These are phyloP conservation scores for Isaurus tuberculatus DNA, from an alignment of 92 coral and sea anemone genomes.

Conservation along the genomic window DNA sequence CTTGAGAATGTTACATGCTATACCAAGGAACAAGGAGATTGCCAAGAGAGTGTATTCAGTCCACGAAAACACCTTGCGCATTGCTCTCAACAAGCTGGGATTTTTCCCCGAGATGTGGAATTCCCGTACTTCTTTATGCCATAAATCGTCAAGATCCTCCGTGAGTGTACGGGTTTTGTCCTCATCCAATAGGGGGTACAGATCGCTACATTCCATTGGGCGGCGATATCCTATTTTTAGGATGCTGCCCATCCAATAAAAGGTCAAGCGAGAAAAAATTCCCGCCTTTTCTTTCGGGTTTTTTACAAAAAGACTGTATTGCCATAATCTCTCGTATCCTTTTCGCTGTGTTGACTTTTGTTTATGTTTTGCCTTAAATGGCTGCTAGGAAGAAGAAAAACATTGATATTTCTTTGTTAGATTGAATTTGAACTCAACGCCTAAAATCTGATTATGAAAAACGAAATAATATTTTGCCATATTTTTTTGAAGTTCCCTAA, in stretches of 20 bases:
- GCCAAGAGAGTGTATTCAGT: conserved; percentile 74
- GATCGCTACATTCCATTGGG: conserved; percentile 78
- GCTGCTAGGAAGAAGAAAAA: background rate
- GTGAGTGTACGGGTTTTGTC: conserved; percentile 80
- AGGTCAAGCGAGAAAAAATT: conserved; percentile 71
- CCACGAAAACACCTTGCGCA: conserved; percentile 78
- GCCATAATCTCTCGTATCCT: conserved; percentile 76
- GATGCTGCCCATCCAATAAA: conserved; percentile 81
- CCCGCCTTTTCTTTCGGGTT: conserved; percentile 94
- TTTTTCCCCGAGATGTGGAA: conserved; percentile 72
- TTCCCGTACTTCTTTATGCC: conserved; percentile 77
- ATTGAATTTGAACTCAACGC: background rate
- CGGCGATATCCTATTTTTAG: conserved; percentile 77
- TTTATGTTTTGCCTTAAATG: background rate
- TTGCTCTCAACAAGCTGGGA: conserved; percentile 77
- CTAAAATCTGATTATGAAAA: background rate
- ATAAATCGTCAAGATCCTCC: conserved; percentile 73
- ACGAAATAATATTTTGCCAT: too few relatives aligned
- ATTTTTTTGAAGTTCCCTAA: too few relatives aligned
- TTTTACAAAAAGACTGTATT: conserved; percentile 84
- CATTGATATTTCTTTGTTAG: background rate
- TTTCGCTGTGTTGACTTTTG: conserved; percentile 35
- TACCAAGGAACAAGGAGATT: conserved; percentile 76
- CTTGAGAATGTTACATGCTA: conserved; percentile 85
- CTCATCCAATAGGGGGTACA: conserved; percentile 83